These are phyloP conservation scores for Tetranychus piercei DNA, from an alignment of 2,888 invertebrate species.

Conservation along the genomic window DNA sequence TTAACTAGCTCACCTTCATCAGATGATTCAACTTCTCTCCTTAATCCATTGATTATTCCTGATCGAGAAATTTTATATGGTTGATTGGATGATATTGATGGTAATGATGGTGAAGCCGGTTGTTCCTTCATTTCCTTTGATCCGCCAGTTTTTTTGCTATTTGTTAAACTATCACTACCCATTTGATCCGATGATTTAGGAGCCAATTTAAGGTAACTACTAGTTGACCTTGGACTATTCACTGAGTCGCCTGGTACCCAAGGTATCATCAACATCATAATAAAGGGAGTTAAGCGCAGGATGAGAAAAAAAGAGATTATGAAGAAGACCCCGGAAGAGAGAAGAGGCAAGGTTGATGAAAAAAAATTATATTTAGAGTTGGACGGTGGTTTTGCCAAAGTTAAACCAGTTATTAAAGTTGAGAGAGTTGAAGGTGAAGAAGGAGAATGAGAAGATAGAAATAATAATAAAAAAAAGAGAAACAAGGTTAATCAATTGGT, in stretches of 20 bases:
- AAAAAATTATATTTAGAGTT: conserved; percentile 37
- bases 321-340: conserved; percentile 44
- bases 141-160: neutral
- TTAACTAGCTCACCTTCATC: neutral
- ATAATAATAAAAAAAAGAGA: neutral
- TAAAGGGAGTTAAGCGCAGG: conserved; percentile 50
- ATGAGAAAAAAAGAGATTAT: conserved; percentile 36
- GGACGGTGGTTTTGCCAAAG: conserved; percentile 72
- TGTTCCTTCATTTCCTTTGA: conserved; percentile 7
- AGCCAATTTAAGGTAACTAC: neutral
- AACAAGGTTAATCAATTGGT: neutral
- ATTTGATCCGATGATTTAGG: neutral
- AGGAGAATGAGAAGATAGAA: neutral
- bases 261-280: conserved; percentile 33
- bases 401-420: conserved; percentile 32
- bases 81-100: neutral
- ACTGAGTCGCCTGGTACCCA: neutral
- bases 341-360: conserved; percentile 37
- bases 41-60: neutral
- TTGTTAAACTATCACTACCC: neutral
- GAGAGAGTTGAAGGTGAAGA: neutral
- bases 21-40: neutral
- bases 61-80: neutral
- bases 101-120: neutral
- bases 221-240: conserved; percentile 1